phyloP scores from a whole-genome alignment of 2,888 invertebrate species.

The Neria commutata region DNA sequence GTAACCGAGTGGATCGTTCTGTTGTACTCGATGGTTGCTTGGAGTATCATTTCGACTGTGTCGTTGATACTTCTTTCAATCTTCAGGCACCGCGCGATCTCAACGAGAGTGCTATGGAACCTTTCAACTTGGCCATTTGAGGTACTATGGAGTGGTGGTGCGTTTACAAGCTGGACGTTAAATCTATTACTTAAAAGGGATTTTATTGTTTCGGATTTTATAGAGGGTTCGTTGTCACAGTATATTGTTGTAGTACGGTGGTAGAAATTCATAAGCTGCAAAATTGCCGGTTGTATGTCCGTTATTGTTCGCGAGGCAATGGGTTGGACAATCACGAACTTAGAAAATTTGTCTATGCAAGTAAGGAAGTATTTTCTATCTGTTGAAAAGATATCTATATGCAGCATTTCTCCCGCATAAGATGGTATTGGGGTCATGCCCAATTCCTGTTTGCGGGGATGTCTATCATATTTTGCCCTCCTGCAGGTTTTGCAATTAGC shows the following conservation, averaged over 20 bases:
- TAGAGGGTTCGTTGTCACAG: conserved; percentile 5
- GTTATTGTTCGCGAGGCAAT: no score
- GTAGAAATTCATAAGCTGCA: conserved; percentile 6
- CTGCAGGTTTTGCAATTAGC: no score
- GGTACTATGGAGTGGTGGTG: conserved; percentile 20
- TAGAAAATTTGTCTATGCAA: no score
- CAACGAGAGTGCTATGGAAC: conserved; percentile 17
- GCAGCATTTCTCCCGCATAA: no score
- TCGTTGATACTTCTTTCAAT: conserved; percentile 1
- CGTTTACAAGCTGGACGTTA: conserved; percentile 15
- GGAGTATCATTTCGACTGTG: conserved; percentile 4
- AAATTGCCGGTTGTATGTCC: no score
- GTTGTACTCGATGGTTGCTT: conserved; percentile 7
- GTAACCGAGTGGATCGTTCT: neutral
- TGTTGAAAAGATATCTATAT: no score
- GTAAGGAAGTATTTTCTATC: no score
- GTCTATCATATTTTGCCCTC: neutral
- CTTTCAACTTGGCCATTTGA: conserved; percentile 23
- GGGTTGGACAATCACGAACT: no score
- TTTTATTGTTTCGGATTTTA: conserved; percentile 12
- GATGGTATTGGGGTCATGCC: no score
- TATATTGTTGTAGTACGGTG: conserved; percentile 4
- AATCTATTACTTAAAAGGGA: conserved; percentile 13
- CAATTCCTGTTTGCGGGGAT: neutral
- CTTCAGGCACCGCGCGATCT: conserved; percentile 19